Evolutionary conservation across 2,888 invertebrate species (phyloP).

Genomic region (Sphinx pinastri): DNA sequence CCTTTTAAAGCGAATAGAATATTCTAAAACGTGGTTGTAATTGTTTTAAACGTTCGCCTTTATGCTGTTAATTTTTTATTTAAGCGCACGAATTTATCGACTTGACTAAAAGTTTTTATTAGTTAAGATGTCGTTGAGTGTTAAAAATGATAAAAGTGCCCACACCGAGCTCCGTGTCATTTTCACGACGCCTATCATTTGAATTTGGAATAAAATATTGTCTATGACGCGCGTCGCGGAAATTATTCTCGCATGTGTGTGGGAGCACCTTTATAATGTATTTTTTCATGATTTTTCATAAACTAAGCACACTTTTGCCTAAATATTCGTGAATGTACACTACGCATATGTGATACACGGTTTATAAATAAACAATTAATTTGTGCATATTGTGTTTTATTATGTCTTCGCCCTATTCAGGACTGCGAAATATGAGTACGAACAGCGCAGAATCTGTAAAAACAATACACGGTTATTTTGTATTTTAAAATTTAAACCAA

Average conservation of each 20-base stretch:
- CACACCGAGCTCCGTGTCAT: neutral
- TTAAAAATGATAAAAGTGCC: constrained; percentile 44
- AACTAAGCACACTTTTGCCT: constrained; percentile 79
- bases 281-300: constrained; percentile 59
- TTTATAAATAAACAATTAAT: constrained; percentile 79
- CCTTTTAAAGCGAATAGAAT: constrained; percentile 39
- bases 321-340: constrained; percentile 78
- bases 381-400: constrained; percentile 51
- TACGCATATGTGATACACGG: constrained; percentile 81
- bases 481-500: too few relatives aligned
- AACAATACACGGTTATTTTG: neutral
- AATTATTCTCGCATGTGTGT: constrained; percentile 30
- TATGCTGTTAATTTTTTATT: constrained; percentile 62
- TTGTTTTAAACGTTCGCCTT: constrained; percentile 60
- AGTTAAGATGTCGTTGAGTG: constrained; percentile 53
- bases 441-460: constrained; percentile 73
- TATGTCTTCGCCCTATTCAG: constrained; percentile 64
- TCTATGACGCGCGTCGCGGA: constrained; percentile 1
- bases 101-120: constrained; percentile 58
- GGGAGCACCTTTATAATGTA: constrained; percentile 41
- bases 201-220: neutral
- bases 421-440: constrained; percentile 76
- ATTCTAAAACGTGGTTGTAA: constrained; percentile 64
- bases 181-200: neutral
- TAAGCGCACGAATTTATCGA: constrained; percentile 80